phyloP scores from a whole-genome alignment of 2,888 invertebrate species.

The Teinopalpus imperialis region DNA sequence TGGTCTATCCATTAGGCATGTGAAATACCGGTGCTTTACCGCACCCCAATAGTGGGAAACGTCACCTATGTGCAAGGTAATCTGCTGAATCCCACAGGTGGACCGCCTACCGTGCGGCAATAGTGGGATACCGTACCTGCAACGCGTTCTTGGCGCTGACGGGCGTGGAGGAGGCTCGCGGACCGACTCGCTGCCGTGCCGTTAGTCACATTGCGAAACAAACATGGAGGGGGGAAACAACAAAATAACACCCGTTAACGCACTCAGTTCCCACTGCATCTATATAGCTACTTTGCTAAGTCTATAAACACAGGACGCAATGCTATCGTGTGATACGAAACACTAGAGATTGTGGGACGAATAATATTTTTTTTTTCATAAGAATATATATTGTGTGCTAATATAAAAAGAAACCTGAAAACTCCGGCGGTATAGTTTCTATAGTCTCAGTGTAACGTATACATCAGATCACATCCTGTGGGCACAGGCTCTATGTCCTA shows the following conservation, averaged over 20 bases:
- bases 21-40: no score
- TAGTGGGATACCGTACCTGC: conserved; percentile 83
- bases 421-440: no score
- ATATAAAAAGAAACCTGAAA: no score
- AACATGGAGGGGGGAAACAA: conserved; percentile 72
- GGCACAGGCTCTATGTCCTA: not conserved
- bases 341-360: no score
- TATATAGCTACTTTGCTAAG: conserved; percentile 19
- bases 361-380: no score
- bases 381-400: no score
- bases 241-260: conserved; percentile 78
- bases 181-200: conserved; percentile 68
- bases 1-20: no score
- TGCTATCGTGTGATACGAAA: not conserved
- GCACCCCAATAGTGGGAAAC: no score
- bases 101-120: conserved; percentile 70
- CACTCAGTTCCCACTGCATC: conserved; percentile 51
- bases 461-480: conserved; percentile 8
- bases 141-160: conserved; percentile 84
- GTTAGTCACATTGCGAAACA: conserved; percentile 75
- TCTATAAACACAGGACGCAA: conserved; percentile 4
- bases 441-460: no score
- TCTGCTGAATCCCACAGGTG: conserved; percentile 26
- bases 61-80: not conserved
- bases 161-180: conserved; percentile 81